Evolutionary conservation across 2,888 invertebrate species (phyloP).

Genomic region (Chromoteleia sp.): DNA sequence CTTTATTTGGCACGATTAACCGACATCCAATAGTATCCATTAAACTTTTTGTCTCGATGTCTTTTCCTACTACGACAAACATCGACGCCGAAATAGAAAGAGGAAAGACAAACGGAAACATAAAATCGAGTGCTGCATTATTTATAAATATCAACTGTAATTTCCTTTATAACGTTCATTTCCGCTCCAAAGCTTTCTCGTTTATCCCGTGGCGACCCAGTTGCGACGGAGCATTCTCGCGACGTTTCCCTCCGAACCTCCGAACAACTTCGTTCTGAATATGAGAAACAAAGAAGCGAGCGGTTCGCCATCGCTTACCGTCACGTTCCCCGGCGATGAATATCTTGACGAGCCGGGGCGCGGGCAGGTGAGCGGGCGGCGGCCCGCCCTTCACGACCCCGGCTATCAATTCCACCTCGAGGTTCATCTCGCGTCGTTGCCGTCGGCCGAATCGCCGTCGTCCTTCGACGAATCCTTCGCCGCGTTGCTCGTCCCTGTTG

Average conservation of each 20-base stretch:
- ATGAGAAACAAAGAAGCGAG: slow-evolving; percentile 12
- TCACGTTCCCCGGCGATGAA: slow-evolving; percentile 87
- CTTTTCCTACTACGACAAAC: no score
- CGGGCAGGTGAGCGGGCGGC: slow-evolving; percentile 84
- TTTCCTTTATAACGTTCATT: background rate
- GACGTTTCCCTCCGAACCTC: background rate
- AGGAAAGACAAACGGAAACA: background rate
- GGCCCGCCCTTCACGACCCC: slow-evolving; percentile 81
- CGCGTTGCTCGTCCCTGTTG: background rate
- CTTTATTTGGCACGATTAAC: no score
- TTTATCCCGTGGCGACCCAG: background rate
- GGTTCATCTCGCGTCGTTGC: slow-evolving; percentile 77
- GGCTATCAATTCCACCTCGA: slow-evolving; percentile 82
- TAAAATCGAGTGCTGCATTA: background rate
- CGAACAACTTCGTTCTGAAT: no score
- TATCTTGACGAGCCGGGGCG: slow-evolving; percentile 87
- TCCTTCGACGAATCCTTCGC: background rate
- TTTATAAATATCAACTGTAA: background rate
- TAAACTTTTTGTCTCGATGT: no score
- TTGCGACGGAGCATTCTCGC: no score
- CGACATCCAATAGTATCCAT: no score
- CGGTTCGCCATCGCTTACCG: slow-evolving; percentile 82
- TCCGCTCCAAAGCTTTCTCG: background rate
- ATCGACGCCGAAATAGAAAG: no score
- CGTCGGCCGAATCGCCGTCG: background rate